Conservation (phyloP, 2,113 vertebrate genomes). For the Etia nguti region DNA sequence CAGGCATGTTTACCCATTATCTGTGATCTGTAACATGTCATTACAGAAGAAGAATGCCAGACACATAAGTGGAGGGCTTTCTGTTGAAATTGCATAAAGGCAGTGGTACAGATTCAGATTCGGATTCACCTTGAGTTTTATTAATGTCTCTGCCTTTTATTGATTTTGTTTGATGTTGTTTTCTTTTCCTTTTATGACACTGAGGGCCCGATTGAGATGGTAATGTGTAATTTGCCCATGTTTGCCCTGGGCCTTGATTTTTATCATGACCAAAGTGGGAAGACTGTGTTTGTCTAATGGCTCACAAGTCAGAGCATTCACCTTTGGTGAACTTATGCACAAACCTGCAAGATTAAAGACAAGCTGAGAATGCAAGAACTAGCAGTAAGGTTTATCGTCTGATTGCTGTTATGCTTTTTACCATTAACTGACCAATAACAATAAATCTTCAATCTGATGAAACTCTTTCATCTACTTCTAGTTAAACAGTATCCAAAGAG, state of each 20-base stretch:
- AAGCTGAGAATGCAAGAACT: not conserved
- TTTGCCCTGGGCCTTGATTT: conserved; percentile 45
- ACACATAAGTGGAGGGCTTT: not conserved
- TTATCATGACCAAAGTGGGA: conserved; percentile 14
- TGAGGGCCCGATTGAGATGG: not conserved
- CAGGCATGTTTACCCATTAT: not conserved
- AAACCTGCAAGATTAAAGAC: not conserved
- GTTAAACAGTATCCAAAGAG: not conserved
- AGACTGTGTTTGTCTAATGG: not conserved
- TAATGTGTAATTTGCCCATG: not conserved
- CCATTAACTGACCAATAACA: conserved; percentile 12
- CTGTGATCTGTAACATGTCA: not conserved
- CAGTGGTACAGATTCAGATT: not conserved
- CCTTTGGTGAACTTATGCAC: not conserved
- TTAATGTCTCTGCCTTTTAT: not conserved
- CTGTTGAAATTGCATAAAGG: not conserved
- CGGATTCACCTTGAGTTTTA: not conserved
- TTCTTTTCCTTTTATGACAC: not conserved
- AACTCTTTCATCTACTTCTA: not conserved
- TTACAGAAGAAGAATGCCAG: not conserved
- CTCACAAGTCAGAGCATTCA: conserved; percentile 7
- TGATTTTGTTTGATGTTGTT: not conserved
- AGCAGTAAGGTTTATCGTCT: not conserved
- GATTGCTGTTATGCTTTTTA: not conserved
- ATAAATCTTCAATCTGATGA: not conserved